Base-by-base conservation (phyloP, 2,888 invertebrate species). In the Calliphora vomitoria region DNA sequence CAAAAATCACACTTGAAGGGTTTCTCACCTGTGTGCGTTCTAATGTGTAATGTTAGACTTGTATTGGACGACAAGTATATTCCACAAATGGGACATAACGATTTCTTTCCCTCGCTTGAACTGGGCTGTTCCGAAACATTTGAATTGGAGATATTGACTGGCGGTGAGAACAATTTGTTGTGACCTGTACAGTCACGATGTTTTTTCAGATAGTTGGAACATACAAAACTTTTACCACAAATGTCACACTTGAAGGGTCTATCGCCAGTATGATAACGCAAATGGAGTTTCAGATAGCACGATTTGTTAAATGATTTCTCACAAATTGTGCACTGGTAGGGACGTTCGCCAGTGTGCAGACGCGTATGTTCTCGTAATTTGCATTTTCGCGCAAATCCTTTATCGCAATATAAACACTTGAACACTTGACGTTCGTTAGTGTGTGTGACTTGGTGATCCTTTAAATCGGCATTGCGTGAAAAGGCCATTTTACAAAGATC, bases 201-300 rank as follows among this genome's bases (percentile, higher is more conserved):
- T 44, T 95, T 95, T 91, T 96, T 96, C 55, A 96, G 92, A 18
- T 95, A 95, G 11, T 95, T 95, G 20, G 95, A 95, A 94, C 96
- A 96, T 90, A 96, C 96, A 89, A 92, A 92, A 4, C 92, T 90
- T 60, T 92, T 92, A 11, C 92, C 92, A 31, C 92, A 92, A 3
- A 91, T 90, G 60, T 91, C 91, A 44, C 92, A 92, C 15, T 85
- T 86, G 66, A 89, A 90, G 3, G 90, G 90, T 0, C 90, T 85
- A 86, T 92, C 92, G 8, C 96, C 96, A 0, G 96, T 96, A 91
- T 96, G 96, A 0, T 96, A 94, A 0, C 96, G 94, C 90, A 96
- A 95, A 91, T 96, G 96, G 18, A 96, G 91, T 0, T 96, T 96
- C 69, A 96, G 93, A 90, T 96, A 96, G 91, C 96, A 96, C 75